Conservation (phyloP, 1,140 invertebrate genomes). For the Drosophila pachea region DNA sequence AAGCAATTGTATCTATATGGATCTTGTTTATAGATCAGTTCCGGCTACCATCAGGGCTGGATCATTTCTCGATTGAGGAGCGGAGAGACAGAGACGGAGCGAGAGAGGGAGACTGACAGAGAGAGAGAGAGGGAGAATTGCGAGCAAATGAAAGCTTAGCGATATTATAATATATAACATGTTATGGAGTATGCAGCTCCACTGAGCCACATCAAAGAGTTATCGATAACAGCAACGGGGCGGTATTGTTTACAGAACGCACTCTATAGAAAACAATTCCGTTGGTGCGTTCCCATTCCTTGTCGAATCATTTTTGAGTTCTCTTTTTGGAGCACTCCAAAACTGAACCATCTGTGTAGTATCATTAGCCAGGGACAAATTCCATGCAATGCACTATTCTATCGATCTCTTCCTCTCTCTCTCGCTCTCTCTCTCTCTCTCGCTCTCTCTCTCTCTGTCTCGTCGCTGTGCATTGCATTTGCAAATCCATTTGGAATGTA, state of each 20-base stretch:
- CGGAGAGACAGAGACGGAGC: too few species aligned
- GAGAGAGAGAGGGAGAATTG: too few species aligned
- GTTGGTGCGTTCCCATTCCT: too few species aligned
- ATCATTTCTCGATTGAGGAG: too few species aligned
- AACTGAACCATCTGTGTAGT: slow-evolving; percentile 9
- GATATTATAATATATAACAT: not conserved
- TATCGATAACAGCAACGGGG: not conserved
- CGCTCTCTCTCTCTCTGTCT: slow-evolving; percentile 2
- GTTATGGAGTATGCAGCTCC: not conserved
- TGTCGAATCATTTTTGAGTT: too few species aligned
- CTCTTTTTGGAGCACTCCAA: too few species aligned
- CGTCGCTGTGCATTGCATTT: slow-evolving; percentile 22
- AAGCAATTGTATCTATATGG: not conserved
- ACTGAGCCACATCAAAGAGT: not conserved
- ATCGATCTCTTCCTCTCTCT: not conserved
- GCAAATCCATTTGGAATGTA: slow-evolving; percentile 51
- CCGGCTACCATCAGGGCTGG: not conserved
- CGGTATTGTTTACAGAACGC: not conserved
- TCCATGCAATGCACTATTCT: not conserved
- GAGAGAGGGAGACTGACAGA: too few species aligned
- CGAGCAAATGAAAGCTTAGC: too few species aligned
- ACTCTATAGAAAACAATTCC: too few species aligned
- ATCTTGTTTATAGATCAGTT: slow-evolving; percentile 9
- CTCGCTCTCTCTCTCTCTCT: slow-evolving; percentile 5
- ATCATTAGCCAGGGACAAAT: slow-evolving; percentile 25